Percentiles rank a stretch among this genome's conserved stretches.
These are phyloP conservation scores for Drosophila mulleri DNA, from an alignment of 2,888 invertebrate genomes.

Conservation along the genomic window DNA sequence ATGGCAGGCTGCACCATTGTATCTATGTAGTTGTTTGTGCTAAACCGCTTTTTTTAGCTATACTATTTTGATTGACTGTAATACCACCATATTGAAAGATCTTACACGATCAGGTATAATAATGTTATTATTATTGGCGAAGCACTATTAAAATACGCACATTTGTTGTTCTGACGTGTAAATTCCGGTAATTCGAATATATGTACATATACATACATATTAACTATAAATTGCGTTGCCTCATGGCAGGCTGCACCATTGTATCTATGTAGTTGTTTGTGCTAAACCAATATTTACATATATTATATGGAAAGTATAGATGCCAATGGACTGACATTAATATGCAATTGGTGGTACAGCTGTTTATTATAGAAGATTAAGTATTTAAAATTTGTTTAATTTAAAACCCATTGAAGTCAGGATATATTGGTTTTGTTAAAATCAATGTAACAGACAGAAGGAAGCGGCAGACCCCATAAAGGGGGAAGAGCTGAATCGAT, in stretches of 20 bases:
- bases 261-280: neutral
- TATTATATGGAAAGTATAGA: neutral
- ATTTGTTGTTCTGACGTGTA: neutral
- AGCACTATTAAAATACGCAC: neutral
- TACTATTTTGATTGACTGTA: too few relatives aligned
- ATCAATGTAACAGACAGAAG: too few relatives aligned
- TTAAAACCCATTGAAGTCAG: too few relatives aligned
- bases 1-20: too few relatives aligned
- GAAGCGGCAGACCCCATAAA: too few relatives aligned
- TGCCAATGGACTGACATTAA: conserved; percentile 3
- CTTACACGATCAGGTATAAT: too few relatives aligned
- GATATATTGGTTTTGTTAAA: too few relatives aligned
- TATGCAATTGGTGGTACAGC: conserved; percentile 26
- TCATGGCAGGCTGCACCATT: too few relatives aligned
- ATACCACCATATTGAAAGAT: neutral
- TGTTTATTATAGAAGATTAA: conserved; percentile 13
- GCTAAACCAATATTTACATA: neutral
- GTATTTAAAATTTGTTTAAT: too few relatives aligned
- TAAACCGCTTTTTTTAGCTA: too few relatives aligned
- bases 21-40: neutral
- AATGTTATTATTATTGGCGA: neutral
- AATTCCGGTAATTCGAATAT: neutral
- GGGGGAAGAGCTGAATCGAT: too few relatives aligned
- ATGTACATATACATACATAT: too few relatives aligned
- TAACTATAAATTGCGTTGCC: neutral